Percentiles rank a stretch among this genome's conserved stretches.
Conservation (phyloP, 2,113 vertebrate species). For the Atractosteus spatula region DNA sequence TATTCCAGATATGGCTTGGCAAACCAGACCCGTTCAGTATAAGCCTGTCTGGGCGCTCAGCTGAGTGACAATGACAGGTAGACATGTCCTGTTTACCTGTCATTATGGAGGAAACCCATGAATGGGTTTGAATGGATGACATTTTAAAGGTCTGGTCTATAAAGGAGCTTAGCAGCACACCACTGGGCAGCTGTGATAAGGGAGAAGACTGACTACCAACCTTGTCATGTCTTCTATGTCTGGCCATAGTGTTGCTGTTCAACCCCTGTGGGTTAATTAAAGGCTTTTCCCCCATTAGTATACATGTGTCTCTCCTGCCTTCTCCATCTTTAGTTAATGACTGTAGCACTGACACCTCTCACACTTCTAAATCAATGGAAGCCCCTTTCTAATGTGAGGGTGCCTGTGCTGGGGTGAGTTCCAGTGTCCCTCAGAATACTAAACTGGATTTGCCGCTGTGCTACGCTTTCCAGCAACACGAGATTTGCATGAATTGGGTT, state of each 20-base stretch:
- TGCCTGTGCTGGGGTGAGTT: conserved; percentile 26
- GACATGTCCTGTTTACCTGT: not conserved
- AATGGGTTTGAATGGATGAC: not conserved
- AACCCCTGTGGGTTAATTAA: conserved; percentile 14
- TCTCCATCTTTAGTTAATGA: conserved; percentile 32
- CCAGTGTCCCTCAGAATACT: conserved; percentile 25
- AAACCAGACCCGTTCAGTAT: no score
- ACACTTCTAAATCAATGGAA: conserved; percentile 29
- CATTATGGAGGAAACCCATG: not conserved
- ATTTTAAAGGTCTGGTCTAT: not conserved
- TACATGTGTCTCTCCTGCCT: conserved; percentile 14
- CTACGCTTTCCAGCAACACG: no score
- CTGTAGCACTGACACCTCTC: conserved; percentile 32
- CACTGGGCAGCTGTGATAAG: not conserved
- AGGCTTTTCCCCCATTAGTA: conserved; percentile 18
- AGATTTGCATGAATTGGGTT: not conserved
- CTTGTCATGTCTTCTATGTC: conserved; percentile 6
- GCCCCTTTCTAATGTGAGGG: conserved; percentile 27
- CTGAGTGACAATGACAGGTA: no score
- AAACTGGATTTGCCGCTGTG: conserved; percentile 33
- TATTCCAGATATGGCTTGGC: no score
- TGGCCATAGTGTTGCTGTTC: not conserved
- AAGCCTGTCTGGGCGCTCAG: no score
- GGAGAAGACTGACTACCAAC: not conserved
- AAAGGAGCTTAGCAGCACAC: not conserved